Percentiles rank a stretch among this genome's conserved stretches.
phyloP scores from a whole-genome alignment of 1,140 invertebrate genomes.

The Platyscapa corneri region DNA sequence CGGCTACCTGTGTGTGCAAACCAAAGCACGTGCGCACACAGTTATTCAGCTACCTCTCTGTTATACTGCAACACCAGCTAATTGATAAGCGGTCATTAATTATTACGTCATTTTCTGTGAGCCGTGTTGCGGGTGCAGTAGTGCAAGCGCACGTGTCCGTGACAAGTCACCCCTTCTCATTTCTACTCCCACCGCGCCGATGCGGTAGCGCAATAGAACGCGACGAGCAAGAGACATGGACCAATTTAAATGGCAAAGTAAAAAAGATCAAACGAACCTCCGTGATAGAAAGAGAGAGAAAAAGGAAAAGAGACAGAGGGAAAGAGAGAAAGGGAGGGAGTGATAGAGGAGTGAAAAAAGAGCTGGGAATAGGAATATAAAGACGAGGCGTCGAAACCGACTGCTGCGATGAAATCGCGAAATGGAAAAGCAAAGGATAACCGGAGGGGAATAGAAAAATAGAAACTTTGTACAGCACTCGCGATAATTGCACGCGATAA shows the following conservation, averaged over 20 bases:
- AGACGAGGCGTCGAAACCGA: slow-evolving; percentile 13
- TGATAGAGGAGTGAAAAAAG: too few relatives aligned
- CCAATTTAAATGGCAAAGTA: slow-evolving; percentile 25
- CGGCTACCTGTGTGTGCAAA: neutral
- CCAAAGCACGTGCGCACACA: slow-evolving; percentile 48
- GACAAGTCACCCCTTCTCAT: slow-evolving; percentile 38
- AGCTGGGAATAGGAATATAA: neutral
- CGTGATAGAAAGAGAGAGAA: neutral
- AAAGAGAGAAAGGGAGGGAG: neutral
- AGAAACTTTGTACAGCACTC: slow-evolving; percentile 46
- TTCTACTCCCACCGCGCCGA: neutral
- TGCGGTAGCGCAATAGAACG: neutral
- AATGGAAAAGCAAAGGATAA: slow-evolving; percentile 37
- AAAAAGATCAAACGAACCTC: slow-evolving; percentile 32
- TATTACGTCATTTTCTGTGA: slow-evolving; percentile 73
- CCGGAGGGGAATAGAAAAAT: slow-evolving; percentile 38
- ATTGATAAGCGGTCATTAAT: slow-evolving; percentile 74
- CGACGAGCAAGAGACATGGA: neutral
- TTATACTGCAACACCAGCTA: slow-evolving; percentile 55
- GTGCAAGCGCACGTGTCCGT: slow-evolving; percentile 64
- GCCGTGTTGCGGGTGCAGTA: slow-evolving; percentile 61
- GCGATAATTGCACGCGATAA: slow-evolving; percentile 57
- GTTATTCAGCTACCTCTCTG: neutral
- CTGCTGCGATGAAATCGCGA: neutral
- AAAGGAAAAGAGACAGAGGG: neutral